Evolutionary conservation across 2,113 vertebrate genomes (phyloP), one percentile per base, ranked within the genome.

Genomic region (Coptodon rendalli): DNA sequence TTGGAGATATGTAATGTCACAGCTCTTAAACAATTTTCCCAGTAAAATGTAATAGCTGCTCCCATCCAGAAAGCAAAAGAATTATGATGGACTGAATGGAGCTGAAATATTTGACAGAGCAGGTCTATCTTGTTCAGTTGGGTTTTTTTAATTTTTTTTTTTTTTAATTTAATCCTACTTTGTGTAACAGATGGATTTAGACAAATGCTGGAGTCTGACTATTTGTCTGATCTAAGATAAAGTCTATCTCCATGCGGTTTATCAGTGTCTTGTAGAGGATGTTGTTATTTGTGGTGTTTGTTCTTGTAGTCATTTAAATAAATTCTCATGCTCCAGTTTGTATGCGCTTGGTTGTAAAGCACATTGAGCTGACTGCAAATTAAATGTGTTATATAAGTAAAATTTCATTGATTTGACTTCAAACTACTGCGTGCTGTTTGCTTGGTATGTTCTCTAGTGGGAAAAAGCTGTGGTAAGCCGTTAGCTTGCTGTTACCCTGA

Each of bases 401-500:
- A 59, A 22, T 27, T 14, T 2, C n/a, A 50, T 54, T 38, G 14
- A 14, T 56, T 57, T 34, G 34, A 29, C 56, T 59, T 24, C 45
- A 66, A 79, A 38, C n/a, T 9, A 4, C 22, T 24, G 19, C 27
- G 24, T 79, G 63, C 48, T 52, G 31, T 29, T 34, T 79, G 34
- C 40, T 66, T 27, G 29, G 12, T 82, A 17, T 63, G 56, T 71
- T 76, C 61, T 43, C 54, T 48, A 6, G 86, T 80, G 88, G 82
- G 90, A 54, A 81, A 86, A 19, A 83, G 81, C 83, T 82, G 85
- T 84, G 78, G 82, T 54, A 78, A 81, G 84, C 84, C 40, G 71
- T 89, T 80, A 78, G 45, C 79, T 85, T 24, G 79, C 80, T 78
- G 68, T 88, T 82, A 48, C 24, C 81, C 63, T 84, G 54, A n/a